phyloP scores from a whole-genome alignment of 2,113 vertebrate genomes.

The Hemiscyllium ocellatum region DNA sequence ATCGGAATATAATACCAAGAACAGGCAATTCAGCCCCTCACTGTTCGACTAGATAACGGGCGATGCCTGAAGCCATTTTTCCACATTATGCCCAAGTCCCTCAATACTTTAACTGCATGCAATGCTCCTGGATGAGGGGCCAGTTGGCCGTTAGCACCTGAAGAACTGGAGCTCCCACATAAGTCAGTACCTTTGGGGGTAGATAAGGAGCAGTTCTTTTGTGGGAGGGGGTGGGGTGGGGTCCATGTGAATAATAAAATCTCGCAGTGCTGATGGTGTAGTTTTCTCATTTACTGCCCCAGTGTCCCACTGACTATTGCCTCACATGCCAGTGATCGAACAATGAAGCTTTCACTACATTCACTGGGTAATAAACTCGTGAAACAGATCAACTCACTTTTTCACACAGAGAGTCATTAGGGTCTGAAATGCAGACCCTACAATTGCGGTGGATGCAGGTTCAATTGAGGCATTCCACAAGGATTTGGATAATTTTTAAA shows the following conservation, averaged over 20 bases:
- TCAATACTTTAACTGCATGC: no score
- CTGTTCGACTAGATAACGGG: no score
- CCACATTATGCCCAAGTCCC: no score
- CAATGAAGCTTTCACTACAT: background rate
- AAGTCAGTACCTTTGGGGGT: background rate
- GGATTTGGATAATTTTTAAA: no score
- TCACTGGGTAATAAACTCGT: background rate
- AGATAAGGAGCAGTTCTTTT: background rate
- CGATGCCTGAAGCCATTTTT: no score
- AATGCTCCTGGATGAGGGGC: background rate
- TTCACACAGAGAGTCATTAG: no score
- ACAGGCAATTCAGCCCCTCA: no score
- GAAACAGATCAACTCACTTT: no score
- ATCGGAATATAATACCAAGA: no score
- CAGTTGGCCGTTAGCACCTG: background rate
- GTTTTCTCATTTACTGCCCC: background rate
- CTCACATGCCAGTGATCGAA: background rate
- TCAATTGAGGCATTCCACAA: no score
- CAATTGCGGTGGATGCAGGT: no score
- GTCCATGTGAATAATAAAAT: background rate
- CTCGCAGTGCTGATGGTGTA: background rate
- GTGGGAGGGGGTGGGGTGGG: background rate
- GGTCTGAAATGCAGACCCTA: no score
- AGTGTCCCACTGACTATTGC: background rate
- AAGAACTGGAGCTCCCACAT: background rate